Evolutionary conservation across 35 echinoderm and acorn worm species (phyloP).

Genomic region (Eucidaris tribuloides): DNA sequence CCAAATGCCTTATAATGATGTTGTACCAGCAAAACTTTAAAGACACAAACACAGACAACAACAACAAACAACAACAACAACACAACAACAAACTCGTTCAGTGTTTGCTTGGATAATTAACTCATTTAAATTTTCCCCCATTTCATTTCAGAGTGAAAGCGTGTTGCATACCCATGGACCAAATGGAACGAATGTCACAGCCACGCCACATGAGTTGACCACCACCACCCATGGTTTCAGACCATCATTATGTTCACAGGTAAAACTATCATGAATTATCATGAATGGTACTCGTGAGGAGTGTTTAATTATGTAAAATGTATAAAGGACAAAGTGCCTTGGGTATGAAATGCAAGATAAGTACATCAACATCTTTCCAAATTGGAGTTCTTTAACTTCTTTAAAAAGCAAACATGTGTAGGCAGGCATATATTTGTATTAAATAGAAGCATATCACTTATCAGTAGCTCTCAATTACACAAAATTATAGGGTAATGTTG

Average conservation of each 20-base stretch:
- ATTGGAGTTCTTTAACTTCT: not conserved
- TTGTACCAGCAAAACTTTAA: too few relatives aligned
- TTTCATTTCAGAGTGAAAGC: conserved; percentile 1
- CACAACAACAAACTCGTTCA: too few relatives aligned
- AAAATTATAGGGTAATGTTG: too few relatives aligned
- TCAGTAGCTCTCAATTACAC: too few relatives aligned
- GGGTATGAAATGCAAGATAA: not conserved
- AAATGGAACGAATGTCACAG: conserved; percentile 28
- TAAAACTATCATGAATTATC: not conserved
- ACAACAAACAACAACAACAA: too few relatives aligned
- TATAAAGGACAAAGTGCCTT: not conserved
- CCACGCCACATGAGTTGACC: conserved; percentile 41
- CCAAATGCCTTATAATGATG: too few relatives aligned
- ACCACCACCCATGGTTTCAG: conserved; percentile 82
- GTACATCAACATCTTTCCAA: not conserved
- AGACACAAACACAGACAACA: too few relatives aligned
- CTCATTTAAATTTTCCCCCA: too few relatives aligned
- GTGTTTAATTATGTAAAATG: not conserved
- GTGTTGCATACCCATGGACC: conserved; percentile 1
- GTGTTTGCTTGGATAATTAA: too few relatives aligned
- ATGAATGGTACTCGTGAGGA: not conserved
- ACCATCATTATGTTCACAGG: conserved; percentile 77
- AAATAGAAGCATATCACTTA: too few relatives aligned
- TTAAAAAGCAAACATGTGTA: not conserved
- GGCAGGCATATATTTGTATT: not conserved